phyloP scores from a whole-genome alignment of 2,888 invertebrate species.

The Amphipyra berbera region DNA sequence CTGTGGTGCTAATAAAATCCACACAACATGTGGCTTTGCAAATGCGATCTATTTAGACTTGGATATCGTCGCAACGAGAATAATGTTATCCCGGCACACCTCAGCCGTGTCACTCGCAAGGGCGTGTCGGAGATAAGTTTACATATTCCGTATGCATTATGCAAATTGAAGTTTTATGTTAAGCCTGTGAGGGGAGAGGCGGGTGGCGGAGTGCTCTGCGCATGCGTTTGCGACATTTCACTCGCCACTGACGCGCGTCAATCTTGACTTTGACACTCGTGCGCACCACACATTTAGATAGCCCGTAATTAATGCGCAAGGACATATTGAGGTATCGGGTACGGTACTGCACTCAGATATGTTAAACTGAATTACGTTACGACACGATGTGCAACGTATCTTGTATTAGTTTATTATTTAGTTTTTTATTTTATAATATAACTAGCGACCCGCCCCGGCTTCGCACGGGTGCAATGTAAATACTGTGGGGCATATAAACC shows the following conservation, averaged over 20 bases:
- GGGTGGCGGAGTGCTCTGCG: conserved; percentile 56
- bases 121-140: conserved; percentile 88
- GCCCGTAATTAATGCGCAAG: conserved; percentile 57
- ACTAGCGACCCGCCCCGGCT: too few species aligned
- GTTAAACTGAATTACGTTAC: conserved; percentile 41
- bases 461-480: too few species aligned
- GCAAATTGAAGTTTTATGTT: conserved; percentile 89
- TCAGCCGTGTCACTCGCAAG: conserved; percentile 85
- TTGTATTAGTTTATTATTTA: not conserved
- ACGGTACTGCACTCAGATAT: conserved; percentile 45
- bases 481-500: too few species aligned
- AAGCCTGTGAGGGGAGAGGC: conserved; percentile 73
- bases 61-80: conserved; percentile 84
- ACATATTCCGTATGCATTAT: conserved; percentile 89
- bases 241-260: conserved; percentile 72
- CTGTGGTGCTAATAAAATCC: conserved; percentile 73
- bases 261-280: conserved; percentile 66
- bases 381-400: conserved; percentile 15
- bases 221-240: conserved; percentile 70
- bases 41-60: conserved; percentile 86
- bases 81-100: conserved; percentile 88
- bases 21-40: conserved; percentile 76
- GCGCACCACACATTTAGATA: conserved; percentile 58
- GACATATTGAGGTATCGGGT: conserved; percentile 47
- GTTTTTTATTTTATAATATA: too few species aligned